Evolutionary conservation across 2,113 vertebrate species (phyloP).

Genomic region (Ictalurus punctatus): DNA sequence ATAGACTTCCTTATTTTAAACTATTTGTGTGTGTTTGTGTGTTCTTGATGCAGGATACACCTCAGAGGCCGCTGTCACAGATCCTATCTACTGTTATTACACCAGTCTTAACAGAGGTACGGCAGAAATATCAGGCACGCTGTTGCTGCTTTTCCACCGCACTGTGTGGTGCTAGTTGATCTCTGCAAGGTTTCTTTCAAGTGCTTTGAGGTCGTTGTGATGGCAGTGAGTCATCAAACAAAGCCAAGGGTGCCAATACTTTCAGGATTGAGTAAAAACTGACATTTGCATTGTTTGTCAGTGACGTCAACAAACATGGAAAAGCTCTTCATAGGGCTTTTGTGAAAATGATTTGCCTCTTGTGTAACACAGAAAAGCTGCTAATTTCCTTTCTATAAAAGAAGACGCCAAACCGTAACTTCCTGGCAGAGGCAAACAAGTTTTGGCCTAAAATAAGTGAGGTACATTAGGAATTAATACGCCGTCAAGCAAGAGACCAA

Average conservation of each 20-base stretch:
- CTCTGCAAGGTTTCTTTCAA: neutral
- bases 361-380: neutral
- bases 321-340: no score
- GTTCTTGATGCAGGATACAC: conserved; percentile 81
- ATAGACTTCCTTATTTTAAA: neutral
- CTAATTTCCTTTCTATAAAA: neutral
- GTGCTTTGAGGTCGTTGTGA: neutral
- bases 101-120: conserved; percentile 92
- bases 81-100: conserved; percentile 91
- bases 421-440: neutral
- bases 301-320: neutral
- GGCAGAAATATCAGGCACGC: conserved; percentile 3
- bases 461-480: neutral
- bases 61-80: conserved; percentile 91
- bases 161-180: neutral
- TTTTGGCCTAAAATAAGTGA: neutral
- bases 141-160: neutral
- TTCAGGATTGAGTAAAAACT: neutral
- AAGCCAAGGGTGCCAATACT: neutral
- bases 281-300: no score
- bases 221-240: neutral
- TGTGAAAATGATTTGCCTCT: no score
- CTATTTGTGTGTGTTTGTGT: neutral
- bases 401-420: no score
- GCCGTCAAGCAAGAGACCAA: neutral